These are phyloP conservation scores for Anticlea derivata DNA, from an alignment of 2,888 invertebrate genomes.

Conservation along the genomic window DNA sequence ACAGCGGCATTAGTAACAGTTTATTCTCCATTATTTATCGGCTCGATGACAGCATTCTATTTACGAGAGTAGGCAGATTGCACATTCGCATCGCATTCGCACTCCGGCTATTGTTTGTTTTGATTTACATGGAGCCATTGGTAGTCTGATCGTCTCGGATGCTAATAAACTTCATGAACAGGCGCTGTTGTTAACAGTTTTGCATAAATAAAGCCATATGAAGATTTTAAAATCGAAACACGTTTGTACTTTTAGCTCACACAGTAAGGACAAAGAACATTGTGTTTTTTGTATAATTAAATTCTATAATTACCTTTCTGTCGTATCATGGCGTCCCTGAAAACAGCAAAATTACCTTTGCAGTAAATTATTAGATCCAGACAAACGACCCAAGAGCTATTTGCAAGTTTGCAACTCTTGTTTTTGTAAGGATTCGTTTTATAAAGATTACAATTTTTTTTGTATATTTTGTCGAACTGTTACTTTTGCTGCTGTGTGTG, in stretches of 20 bases:
- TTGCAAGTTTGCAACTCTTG: too few species aligned
- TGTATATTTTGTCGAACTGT: slow-evolving; percentile 33
- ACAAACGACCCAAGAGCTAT: too few species aligned
- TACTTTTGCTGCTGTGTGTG: slow-evolving; percentile 65
- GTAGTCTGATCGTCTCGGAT: slow-evolving; percentile 19
- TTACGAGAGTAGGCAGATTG: slow-evolving; percentile 16
- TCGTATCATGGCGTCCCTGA: too few species aligned
- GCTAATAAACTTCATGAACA: slow-evolving; percentile 19
- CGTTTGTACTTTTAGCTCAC: not conserved
- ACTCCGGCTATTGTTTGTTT: slow-evolving; percentile 23
- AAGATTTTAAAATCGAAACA: slow-evolving; percentile 11
- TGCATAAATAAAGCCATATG: slow-evolving; percentile 8
- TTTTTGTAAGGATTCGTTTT: too few species aligned
- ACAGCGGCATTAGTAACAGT: slow-evolving; percentile 76
- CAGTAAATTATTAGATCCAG: too few species aligned
- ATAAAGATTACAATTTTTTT: too few species aligned
- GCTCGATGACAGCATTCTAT: slow-evolving; percentile 26
- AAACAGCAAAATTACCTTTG: too few species aligned
- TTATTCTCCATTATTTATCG: slow-evolving; percentile 46
- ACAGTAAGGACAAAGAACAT: not conserved
- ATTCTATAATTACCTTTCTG: not conserved
- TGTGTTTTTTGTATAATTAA: not conserved
- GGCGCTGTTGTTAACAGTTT: slow-evolving; percentile 11
- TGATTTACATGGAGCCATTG: slow-evolving; percentile 28
- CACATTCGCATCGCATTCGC: slow-evolving; percentile 12